These are phyloP conservation scores for Gymnopithys bicolor DNA, from an alignment of 2,797 vertebrate genomes.

Conservation along the genomic window DNA sequence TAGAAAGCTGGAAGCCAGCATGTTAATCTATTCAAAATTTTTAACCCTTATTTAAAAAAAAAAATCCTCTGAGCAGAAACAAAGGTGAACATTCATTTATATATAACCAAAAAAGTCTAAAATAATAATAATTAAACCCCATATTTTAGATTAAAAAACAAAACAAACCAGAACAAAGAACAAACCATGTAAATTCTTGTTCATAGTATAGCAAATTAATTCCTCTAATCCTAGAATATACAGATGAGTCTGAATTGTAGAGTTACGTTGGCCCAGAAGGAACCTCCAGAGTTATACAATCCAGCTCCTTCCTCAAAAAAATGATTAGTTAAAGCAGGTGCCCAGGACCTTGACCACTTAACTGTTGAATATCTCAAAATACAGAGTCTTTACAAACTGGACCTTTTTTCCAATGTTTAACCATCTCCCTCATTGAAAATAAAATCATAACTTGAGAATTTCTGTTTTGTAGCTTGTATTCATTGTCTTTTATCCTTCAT, in stretches of 20 bases:
- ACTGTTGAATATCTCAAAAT: not conserved
- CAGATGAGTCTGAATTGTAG: not conserved
- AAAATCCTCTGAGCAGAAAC: not conserved
- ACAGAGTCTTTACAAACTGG: not conserved
- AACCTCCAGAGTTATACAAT: not conserved
- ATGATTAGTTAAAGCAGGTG: not conserved
- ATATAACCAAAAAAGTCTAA: not conserved
- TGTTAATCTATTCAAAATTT: not conserved
- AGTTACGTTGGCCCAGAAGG: not conserved
- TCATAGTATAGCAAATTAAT: not conserved
- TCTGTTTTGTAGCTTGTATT: not conserved
- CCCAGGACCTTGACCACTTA: not conserved
- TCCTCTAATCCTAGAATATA: not conserved
- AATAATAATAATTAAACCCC: not conserved
- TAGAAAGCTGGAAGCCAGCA: not conserved
- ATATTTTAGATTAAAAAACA: not conserved
- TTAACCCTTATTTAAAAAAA: not conserved
- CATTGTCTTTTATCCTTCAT: not conserved
- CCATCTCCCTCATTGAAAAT: not conserved
- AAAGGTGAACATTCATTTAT: not conserved
- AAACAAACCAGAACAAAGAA: not conserved
- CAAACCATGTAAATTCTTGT: not conserved
- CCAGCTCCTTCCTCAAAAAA: not conserved
- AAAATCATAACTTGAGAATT: not conserved
- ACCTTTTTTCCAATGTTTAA: not conserved